A percentile compares a stretch with the other conserved stretches of the same genome.
Conservation (phyloP, 2,113 vertebrate species). For the Cephalopholis sonnerati region DNA sequence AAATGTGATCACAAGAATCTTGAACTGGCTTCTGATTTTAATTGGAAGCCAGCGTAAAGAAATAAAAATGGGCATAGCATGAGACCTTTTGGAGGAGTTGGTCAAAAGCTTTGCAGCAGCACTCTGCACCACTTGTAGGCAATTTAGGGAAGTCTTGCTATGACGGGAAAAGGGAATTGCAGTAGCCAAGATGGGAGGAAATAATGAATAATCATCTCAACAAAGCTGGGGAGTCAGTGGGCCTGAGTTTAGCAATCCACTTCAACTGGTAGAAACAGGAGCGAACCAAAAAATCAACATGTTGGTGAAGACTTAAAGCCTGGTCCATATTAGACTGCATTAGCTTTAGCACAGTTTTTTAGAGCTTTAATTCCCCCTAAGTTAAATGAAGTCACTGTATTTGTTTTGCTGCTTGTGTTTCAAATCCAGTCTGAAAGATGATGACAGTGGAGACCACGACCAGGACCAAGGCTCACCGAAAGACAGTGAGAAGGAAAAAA, state of each 20-base stretch:
- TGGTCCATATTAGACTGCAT: background rate
- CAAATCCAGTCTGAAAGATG: slow-evolving; percentile 85
- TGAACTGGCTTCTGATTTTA: background rate
- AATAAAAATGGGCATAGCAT: background rate
- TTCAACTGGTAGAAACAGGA: background rate
- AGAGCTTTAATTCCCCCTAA: background rate
- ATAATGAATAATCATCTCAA: background rate
- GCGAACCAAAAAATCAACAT: background rate
- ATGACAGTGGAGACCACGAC: slow-evolving; percentile 88
- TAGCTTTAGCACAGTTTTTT: background rate
- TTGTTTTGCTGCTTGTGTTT: background rate
- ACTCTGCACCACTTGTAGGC: background rate
- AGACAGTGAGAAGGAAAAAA: slow-evolving; percentile 86
- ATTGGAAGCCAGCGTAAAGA: background rate
- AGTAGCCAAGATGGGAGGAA: background rate
- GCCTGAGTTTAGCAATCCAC: background rate
- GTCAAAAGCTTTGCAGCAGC: background rate
- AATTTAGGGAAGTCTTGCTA: background rate
- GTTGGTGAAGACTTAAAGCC: background rate
- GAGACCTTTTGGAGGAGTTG: background rate
- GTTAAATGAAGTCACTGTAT: background rate
- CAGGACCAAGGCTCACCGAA: slow-evolving; percentile 87
- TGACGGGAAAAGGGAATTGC: background rate
- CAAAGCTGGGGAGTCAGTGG: background rate
- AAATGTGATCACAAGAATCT: background rate